Conservation (phyloP, 2,888 invertebrate species). For the Kuschelorhynchus macadamiae region DNA sequence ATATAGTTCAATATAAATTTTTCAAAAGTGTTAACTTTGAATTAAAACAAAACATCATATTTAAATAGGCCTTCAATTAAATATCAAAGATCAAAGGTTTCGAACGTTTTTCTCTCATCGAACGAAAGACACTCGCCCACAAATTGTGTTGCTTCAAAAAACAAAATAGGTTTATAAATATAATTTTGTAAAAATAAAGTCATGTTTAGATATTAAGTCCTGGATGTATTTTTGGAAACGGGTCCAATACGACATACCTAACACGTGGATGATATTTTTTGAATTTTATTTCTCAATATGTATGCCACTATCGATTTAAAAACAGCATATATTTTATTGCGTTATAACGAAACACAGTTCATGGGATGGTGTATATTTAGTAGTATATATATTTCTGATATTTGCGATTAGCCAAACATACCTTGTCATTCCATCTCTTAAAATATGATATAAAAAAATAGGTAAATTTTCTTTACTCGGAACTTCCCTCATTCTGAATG, state of each 20-base stretch:
- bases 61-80: background rate
- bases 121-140: background rate
- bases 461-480: too few species aligned
- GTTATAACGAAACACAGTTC: too few species aligned
- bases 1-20: background rate
- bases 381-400: too few species aligned
- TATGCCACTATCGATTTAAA: too few species aligned
- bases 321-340: too few species aligned
- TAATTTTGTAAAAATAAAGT: background rate
- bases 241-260: background rate
- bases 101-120: background rate
- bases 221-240: background rate
- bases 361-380: too few species aligned
- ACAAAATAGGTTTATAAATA: slow-evolving; percentile 2
- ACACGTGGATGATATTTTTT: background rate
- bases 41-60: background rate
- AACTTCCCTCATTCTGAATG: too few species aligned
- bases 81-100: background rate
- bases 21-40: background rate
- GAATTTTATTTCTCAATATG: background rate
- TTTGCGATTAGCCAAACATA: too few species aligned
- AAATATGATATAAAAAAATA: too few species aligned
- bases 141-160: background rate
- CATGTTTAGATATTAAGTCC: background rate
- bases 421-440: too few species aligned